Percentiles rank a stretch among this genome's conserved stretches.
Evolutionary conservation across 1,140 invertebrate species (phyloP).

Genomic region (Acromyrmex charruanus): DNA sequence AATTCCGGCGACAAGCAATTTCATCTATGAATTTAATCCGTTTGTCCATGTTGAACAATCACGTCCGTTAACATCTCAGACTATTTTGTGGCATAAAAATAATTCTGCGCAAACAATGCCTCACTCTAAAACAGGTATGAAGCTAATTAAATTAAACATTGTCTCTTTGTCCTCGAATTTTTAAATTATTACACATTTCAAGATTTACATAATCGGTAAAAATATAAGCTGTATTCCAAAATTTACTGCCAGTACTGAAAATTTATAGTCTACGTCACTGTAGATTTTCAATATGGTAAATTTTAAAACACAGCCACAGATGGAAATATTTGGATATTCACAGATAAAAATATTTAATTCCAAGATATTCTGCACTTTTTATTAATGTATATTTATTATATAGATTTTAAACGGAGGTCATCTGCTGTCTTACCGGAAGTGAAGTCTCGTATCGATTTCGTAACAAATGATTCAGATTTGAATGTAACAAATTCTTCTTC

Average conservation of each 20-base stretch:
- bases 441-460: background rate
- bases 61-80: background rate
- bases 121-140: background rate
- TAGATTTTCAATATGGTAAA: too few species aligned
- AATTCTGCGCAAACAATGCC: constrained; percentile 5
- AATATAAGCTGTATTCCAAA: background rate
- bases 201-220: background rate
- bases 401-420: background rate
- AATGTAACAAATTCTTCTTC: background rate
- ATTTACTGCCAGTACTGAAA: too few species aligned
- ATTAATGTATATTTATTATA: background rate
- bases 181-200: background rate
- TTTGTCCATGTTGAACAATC: background rate
- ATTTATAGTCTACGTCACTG: too few species aligned
- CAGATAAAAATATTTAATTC: background rate
- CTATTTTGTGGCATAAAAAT: background rate
- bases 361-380: background rate
- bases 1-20: constrained; percentile 66
- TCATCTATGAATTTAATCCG: constrained; percentile 68
- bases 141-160: constrained; percentile 2
- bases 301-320: too few species aligned
- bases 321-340: background rate
- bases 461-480: background rate
- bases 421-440: constrained; percentile 53
- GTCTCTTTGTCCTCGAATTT: background rate